Evolutionary conservation across 2,888 invertebrate genomes (phyloP).

Genomic region (Melikaiella ostensackeni): DNA sequence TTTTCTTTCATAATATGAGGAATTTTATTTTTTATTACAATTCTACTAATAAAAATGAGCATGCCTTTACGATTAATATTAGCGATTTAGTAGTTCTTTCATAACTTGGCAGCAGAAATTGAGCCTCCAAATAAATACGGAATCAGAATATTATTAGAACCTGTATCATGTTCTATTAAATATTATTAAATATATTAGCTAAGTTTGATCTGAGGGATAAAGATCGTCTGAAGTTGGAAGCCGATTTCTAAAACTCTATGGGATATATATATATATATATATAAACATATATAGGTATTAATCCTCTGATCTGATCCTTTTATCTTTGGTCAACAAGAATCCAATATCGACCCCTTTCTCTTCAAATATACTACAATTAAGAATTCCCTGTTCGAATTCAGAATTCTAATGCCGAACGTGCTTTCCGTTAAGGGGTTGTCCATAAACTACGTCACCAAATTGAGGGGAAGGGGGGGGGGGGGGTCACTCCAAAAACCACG

Average conservation of each 20-base stretch:
- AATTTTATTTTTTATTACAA: no score
- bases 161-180: neutral
- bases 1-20: no score
- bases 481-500: no score
- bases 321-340: neutral
- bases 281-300: no score
- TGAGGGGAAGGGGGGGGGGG: no score
- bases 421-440: neutral
- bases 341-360: neutral
- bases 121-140: no score
- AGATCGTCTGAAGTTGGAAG: neutral
- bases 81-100: no score
- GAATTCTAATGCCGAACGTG: neutral
- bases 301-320: neutral
- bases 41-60: no score
- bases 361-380: neutral
- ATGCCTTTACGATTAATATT: no score
- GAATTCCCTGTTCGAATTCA: neutral
- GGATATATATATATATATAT: neutral
- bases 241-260: neutral
- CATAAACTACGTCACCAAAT: no score
- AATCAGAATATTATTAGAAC: neutral
- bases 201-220: neutral
- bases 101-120: no score
- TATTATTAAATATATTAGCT: neutral